Conservation (phyloP, 2,888 invertebrate species). For the Palloptera scutellata region DNA sequence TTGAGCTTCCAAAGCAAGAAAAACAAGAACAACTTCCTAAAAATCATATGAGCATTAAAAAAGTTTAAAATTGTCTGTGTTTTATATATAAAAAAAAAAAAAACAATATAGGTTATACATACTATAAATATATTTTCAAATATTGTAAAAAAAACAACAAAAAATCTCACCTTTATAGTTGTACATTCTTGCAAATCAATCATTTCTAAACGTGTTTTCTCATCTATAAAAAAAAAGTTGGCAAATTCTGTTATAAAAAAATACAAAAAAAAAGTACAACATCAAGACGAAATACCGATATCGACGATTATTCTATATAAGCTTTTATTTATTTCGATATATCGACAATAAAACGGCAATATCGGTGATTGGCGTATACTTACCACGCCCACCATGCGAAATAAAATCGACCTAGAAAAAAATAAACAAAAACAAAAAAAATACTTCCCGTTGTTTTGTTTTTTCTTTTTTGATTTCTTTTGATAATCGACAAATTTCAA, state of each 20-base stretch:
- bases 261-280: constrained; percentile 37
- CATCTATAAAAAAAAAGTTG: constrained; percentile 27
- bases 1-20: constrained; percentile 2
- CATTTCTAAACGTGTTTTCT: constrained; percentile 24
- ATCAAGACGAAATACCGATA: constrained; percentile 38
- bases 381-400: constrained; percentile 53
- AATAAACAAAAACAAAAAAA: constrained; percentile 50
- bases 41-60: constrained; percentile 18
- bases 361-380: constrained; percentile 53
- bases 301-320: constrained; percentile 29
- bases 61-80: constrained; percentile 23
- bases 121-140: too few relatives aligned
- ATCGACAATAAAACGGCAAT: constrained; percentile 26
- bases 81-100: constrained; percentile 33
- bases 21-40: constrained; percentile 25
- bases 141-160: constrained; percentile 37
- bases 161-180: constrained; percentile 44
- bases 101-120: constrained; percentile 21
- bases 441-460: constrained; percentile 11
- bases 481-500: neutral
- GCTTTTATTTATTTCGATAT: constrained; percentile 12
- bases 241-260: constrained; percentile 36
- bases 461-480: neutral
- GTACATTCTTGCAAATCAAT: constrained; percentile 22
- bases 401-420: constrained; percentile 44